phyloP scores from a whole-genome alignment of 2,888 invertebrate genomes.

The Tanytarsus gracilentus region DNA sequence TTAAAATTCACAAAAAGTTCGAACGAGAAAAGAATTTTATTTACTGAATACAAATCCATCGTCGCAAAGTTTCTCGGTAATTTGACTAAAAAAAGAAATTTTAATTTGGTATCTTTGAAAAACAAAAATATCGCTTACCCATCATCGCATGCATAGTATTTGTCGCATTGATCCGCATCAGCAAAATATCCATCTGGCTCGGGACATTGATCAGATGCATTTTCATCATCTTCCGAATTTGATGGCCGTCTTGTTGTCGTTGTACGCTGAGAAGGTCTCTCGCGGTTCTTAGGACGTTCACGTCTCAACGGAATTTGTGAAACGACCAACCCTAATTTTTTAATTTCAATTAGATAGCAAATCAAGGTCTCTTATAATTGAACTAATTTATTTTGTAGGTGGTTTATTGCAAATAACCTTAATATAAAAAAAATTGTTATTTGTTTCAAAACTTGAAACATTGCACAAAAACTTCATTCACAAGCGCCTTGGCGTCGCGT shows the following conservation, averaged over 20 bases:
- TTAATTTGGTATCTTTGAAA: not conserved
- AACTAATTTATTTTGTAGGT: too few relatives aligned
- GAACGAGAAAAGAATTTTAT: too few relatives aligned
- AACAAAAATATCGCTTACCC: slow-evolving; percentile 26
- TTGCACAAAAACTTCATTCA: too few relatives aligned
- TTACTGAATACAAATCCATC: slow-evolving; percentile 83
- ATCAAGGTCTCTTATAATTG: too few relatives aligned
- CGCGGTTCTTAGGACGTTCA: slow-evolving; percentile 4
- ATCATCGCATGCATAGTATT: slow-evolving; percentile 71
- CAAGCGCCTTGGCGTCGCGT: too few relatives aligned
- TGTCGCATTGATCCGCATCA: slow-evolving; percentile 78
- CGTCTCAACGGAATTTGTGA: slow-evolving; percentile 7
- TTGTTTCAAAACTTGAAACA: too few relatives aligned
- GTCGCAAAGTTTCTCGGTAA: slow-evolving; percentile 71
- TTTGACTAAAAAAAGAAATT: slow-evolving; percentile 54
- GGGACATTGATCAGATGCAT: slow-evolving; percentile 63
- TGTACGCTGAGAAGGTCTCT: not conserved
- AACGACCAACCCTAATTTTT: slow-evolving; percentile 17
- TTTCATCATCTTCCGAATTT: slow-evolving; percentile 42
- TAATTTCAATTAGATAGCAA: too few relatives aligned
- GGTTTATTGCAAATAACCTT: too few relatives aligned
- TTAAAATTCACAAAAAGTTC: too few relatives aligned
- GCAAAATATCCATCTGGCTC: slow-evolving; percentile 76
- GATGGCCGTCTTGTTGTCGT: slow-evolving; percentile 34
- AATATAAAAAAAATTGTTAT: too few relatives aligned